A percentile compares a stretch with the other conserved stretches of the same genome.
These are phyloP conservation scores for Aelia acuminata DNA, from an alignment of 2,888 invertebrate genomes.

Conservation along the genomic window DNA sequence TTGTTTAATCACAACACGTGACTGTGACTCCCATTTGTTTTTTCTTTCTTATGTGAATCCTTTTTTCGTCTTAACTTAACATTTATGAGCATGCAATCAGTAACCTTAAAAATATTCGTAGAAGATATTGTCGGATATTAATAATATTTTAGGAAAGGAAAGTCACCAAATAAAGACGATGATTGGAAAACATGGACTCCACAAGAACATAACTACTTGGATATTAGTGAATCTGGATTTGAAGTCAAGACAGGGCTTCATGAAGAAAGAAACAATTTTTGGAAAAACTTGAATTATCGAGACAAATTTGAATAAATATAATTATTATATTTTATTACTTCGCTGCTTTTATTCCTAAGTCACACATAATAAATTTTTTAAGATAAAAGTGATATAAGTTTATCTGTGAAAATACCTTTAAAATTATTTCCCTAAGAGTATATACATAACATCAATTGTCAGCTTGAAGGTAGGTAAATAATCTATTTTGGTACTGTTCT, in stretches of 20 bases:
- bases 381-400: background rate
- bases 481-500: no score
- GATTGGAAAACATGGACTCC: slow-evolving; percentile 27
- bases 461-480: no score
- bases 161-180: slow-evolving; percentile 13
- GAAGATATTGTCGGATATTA: background rate
- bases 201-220: slow-evolving; percentile 19
- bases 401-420: background rate
- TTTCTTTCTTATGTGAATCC: no score
- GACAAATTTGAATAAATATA: slow-evolving; percentile 8
- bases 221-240: slow-evolving; percentile 23
- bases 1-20: no score
- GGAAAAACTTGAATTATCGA: slow-evolving; percentile 10
- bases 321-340: background rate
- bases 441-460: no score
- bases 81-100: background rate
- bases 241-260: background rate
- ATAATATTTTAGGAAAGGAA: background rate
- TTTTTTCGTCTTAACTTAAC: background rate
- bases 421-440: no score
- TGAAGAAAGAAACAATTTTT: slow-evolving; percentile 22
- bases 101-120: background rate
- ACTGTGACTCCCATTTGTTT: no score
- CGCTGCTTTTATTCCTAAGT: background rate
- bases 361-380: background rate